A percentile compares a stretch with the other conserved stretches of the same genome.
phyloP scores from a whole-genome alignment of 2,888 invertebrate species.

The Crepidodera aurea region DNA sequence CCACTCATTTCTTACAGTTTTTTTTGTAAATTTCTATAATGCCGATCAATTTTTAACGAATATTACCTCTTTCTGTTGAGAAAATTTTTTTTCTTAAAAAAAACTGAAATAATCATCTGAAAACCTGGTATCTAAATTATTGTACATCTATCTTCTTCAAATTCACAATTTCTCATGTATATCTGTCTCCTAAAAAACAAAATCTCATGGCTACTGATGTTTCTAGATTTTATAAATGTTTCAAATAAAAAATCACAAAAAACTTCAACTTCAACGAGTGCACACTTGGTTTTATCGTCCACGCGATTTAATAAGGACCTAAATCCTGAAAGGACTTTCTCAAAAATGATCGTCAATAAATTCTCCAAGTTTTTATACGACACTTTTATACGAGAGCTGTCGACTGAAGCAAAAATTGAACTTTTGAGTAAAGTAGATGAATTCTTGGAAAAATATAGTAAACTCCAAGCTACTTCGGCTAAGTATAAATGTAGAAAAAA shows the following conservation, averaged over 20 bases:
- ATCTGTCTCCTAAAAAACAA: too few species aligned
- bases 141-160: too few species aligned
- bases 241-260: not conserved
- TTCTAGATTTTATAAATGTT: not conserved
- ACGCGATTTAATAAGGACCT: constrained; percentile 21
- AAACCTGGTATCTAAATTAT: too few species aligned
- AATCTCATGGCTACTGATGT: too few species aligned
- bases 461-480: not conserved
- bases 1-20: too few species aligned
- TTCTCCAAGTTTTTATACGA: constrained; percentile 37
- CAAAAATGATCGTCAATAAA: constrained; percentile 31
- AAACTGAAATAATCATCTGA: too few species aligned
- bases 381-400: constrained; percentile 24
- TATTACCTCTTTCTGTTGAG: too few species aligned
- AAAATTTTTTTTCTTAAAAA: too few species aligned
- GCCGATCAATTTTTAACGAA: too few species aligned
- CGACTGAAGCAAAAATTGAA: constrained; percentile 14
- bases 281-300: constrained; percentile 10
- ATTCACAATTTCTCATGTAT: too few species aligned
- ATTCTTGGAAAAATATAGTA: constrained; percentile 11
- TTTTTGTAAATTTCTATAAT: too few species aligned
- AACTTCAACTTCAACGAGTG: too few species aligned
- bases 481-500: constrained; percentile 5
- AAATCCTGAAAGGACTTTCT: constrained; percentile 7
- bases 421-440: constrained; percentile 17